Evolutionary conservation across 2,113 vertebrate species (phyloP), one percentile per base, ranked within the genome.

Genomic region (Otis tarda): DNA sequence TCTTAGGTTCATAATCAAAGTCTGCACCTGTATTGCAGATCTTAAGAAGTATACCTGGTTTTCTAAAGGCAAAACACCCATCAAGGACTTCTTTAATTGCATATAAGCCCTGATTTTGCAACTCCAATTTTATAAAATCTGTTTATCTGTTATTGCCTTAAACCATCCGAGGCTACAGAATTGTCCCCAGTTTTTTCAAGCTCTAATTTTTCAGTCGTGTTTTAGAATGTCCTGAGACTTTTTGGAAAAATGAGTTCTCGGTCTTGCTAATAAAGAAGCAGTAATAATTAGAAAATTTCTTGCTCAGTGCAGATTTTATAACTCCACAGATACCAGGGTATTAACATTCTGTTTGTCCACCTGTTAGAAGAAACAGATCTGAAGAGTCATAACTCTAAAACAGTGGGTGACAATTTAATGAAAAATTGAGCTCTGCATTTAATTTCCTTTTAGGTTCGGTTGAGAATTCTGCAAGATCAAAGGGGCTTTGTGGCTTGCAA

Each of bases 371-470:
- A 95, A 91, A 82, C 95, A 96, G 95, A 96, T 96, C 95, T 94
- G 97, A 97, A 90, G 97, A 97, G 95, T 92, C 97, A 95, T 96
- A 95, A 97, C 95, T 97, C 95, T 97, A 94, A 97, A 97, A 96
- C 97, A 96, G 97, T 95, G 96, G 97, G 97, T 93, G 95, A 97
- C 97, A 97, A 96, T 96, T 97, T 97, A 97, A 97, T 97, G 97
- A 97, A 97, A 97, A 97, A 97, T 97, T 96, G 96, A 97, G 96
- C 96, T 94, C 97, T 95, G 93, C 84, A 80, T 97, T 97, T 97
- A 97, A 97, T 97, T 97, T 96, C 97, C 96, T 96, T 97, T 97
- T 97, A 97, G 97, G 97, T 97, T 96, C 94, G 78, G 85, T 31
- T 96, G 95, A 96, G 96, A 96, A 95, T 97, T 97, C 96, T 96